phyloP scores from a whole-genome alignment of 2,888 invertebrate genomes.

The Erpobdella octoculata region DNA sequence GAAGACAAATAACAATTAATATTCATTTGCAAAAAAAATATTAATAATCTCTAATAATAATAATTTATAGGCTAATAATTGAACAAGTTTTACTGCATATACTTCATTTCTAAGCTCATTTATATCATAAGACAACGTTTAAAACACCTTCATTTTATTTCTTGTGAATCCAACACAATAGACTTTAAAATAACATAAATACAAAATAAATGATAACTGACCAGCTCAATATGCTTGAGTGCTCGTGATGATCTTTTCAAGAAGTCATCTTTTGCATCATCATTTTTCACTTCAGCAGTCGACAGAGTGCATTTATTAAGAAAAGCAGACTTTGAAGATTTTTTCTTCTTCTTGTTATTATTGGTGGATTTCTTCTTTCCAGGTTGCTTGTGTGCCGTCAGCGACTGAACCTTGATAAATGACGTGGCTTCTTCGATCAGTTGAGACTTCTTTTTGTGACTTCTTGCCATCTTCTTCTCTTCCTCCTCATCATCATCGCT shows the following conservation, averaged over 20 bases:
- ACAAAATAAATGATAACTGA: too few relatives aligned
- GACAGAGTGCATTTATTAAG: background rate
- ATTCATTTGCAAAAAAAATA: background rate
- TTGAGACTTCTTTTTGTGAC: background rate
- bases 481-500: background rate
- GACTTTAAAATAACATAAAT: too few relatives aligned
- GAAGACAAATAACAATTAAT: background rate
- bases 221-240: too few relatives aligned
- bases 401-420: background rate
- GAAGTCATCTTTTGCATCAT: constrained; percentile 38
- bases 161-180: too few relatives aligned
- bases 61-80: too few relatives aligned
- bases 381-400: background rate
- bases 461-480: background rate
- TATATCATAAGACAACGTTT: too few relatives aligned
- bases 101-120: too few relatives aligned
- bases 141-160: too few relatives aligned
- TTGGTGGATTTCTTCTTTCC: background rate
- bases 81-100: too few relatives aligned
- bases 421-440: background rate
- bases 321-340: too few relatives aligned
- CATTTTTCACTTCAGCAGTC: constrained; percentile 47
- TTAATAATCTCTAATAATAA: too few relatives aligned
- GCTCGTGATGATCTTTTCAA: background rate
- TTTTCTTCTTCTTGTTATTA: constrained; percentile 12